Evolutionary conservation across 2,888 invertebrate species (phyloP), one percentile per base, ranked within the genome.

Genomic region (Macroteleia sp.): DNA sequence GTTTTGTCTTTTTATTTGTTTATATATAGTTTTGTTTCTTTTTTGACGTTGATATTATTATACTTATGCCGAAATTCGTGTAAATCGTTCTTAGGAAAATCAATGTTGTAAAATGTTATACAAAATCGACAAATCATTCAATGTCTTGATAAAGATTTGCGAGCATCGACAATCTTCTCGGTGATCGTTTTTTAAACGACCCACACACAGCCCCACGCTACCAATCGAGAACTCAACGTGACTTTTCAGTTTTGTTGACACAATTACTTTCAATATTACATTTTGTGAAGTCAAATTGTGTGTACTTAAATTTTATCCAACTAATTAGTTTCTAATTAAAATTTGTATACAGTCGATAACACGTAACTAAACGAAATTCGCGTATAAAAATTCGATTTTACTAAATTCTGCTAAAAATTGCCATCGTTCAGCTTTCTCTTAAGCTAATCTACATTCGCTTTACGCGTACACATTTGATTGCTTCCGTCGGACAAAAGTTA

Each of bases 61-160:
- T 54, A 20, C 36, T 46, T 62, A 54, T 46, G 46, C 48, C 54
- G 50, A 67, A 66, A 50, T 50, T 59, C 44, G 56, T 66, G 57
- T 64, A 64, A 73, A 64, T 57, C 61, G 56, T 41, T 36, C 16
- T 56, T 64, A 62, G 32, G 48, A 64, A 62, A 64, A 32, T 56
- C 56, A n/a, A n/a, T n/a, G n/a, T n/a, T n/a, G 62, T 48, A 73
- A 61, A 54, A 56, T 48, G 36, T 46, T 5, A 62, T 71, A 61
- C 59, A 52, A 71, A 71, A 70, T 46, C 50, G 57, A 70, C 39
- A 52, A 70, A 52, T 52, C 52, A 41, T 56, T 56, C 42, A 48
- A 46, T 32, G 34, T 17, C 42, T 10, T 25, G n/a, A 32, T 32
- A 28, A 22, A 30, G n/a, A 50, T 17, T 42, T 22, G 42, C 20